phyloP scores from a whole-genome alignment of 2,113 vertebrate species.

The Gorsachius goisagi region DNA sequence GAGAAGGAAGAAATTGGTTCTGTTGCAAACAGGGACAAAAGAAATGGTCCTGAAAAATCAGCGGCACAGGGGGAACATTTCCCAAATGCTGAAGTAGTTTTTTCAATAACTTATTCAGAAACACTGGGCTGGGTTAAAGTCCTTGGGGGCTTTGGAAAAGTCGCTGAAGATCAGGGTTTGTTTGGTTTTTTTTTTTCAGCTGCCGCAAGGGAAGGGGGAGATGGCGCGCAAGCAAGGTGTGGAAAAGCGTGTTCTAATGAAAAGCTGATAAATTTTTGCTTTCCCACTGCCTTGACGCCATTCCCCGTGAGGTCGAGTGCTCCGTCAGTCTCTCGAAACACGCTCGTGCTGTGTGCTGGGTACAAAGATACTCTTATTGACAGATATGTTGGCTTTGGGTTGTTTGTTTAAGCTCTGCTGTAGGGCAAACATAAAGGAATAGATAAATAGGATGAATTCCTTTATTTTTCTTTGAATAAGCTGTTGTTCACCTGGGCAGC shows the following conservation, averaged over 20 bases:
- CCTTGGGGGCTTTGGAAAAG: neutral
- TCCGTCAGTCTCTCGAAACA: neutral
- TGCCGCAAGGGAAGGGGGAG: neutral
- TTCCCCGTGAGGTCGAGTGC: neutral
- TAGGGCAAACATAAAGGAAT: neutral
- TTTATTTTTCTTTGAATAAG: conserved; percentile 31
- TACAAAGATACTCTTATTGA: conserved; percentile 31
- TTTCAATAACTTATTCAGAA: neutral
- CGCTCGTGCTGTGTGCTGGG: fast-evolving
- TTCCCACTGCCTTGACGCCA: neutral
- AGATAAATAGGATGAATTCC: conserved; percentile 4
- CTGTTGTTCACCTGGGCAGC: conserved; percentile 48
- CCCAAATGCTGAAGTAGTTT: neutral
- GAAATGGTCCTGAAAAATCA: neutral
- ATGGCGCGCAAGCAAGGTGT: fast-evolving
- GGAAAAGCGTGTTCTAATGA: neutral
- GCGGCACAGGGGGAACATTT: neutral
- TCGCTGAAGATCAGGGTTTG: neutral
- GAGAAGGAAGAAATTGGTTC: neutral
- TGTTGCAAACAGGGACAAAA: neutral
- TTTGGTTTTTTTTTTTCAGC: neutral
- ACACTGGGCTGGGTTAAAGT: neutral
- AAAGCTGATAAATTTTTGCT: neutral
- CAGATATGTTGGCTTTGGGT: neutral
- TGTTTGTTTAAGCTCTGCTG: conserved; percentile 44